Percentiles rank a stretch among this genome's conserved stretches.
Conservation (phyloP, 1,140 invertebrate species). For the Macrobrachium rosenbergii region DNA sequence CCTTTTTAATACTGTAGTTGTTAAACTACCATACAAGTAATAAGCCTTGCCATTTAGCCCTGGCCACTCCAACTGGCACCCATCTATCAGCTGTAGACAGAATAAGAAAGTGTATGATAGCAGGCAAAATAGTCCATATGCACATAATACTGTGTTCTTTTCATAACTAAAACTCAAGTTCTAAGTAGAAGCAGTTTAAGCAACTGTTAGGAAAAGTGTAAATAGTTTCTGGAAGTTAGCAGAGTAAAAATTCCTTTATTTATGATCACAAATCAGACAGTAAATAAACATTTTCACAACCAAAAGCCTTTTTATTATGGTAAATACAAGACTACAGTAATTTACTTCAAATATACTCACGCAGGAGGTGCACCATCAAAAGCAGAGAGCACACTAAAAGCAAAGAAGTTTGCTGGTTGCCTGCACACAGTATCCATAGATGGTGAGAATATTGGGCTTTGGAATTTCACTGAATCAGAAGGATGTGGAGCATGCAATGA, state of each 20-base stretch:
- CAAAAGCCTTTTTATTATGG: neutral
- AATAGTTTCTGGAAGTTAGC: too few relatives aligned
- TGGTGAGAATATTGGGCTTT: conserved; percentile 84
- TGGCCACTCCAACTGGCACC: too few relatives aligned
- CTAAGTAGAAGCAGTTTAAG: too few relatives aligned
- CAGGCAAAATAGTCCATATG: neutral
- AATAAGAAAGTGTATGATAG: neutral
- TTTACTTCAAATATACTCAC: neutral
- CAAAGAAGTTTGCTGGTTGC: conserved; percentile 76
- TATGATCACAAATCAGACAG: too few relatives aligned
- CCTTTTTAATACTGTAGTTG: too few relatives aligned
- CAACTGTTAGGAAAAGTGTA: too few relatives aligned
- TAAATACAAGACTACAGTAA: neutral
- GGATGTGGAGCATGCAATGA: conserved; percentile 80
- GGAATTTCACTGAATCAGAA: conserved; percentile 84
- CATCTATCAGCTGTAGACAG: neutral
- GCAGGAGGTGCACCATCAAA: conserved; percentile 55
- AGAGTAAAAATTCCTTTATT: too few relatives aligned
- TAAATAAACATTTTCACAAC: neutral
- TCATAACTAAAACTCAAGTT: neutral
- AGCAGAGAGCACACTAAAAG: conserved; percentile 35
- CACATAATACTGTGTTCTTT: neutral
- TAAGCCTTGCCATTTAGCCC: too few relatives aligned
- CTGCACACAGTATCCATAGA: conserved; percentile 84
- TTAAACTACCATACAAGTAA: too few relatives aligned